Evolutionary conservation across 2,888 invertebrate species (phyloP), one percentile per base, ranked within the genome.

Genomic region (Calliphora vomitoria): DNA sequence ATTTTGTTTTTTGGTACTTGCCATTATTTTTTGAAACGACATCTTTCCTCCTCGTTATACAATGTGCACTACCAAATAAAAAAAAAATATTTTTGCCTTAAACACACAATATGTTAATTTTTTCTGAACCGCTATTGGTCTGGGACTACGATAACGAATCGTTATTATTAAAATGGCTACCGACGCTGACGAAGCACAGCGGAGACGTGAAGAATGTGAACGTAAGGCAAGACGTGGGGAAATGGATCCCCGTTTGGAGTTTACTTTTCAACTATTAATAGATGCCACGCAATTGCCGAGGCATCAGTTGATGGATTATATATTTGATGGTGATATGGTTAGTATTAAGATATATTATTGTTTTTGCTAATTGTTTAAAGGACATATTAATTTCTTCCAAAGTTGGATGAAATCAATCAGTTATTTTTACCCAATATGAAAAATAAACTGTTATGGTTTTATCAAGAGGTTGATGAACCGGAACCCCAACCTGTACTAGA

Each of bases 181-280:
- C 86, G 93, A 93, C 90, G 92, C 92, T 89, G 93, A 93, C 85
- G 94, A 94, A 92, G 92, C 93, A 90, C 93, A 96, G 96, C 95
- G 96, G 89, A 95, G 97, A 87, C 95, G 97, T 87, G 97, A 98
- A 96, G 97, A 98, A 97, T 97, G 97, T 96, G 97, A 98, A 94
- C 95, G 97, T 90, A 97, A 97, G 92, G 97, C 97, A 15, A 95
- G 98, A 82, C 95, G 98, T 83, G 98, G 98, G 94, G 98, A 98
- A 93, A 98, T 98, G 97, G 98, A 98, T 94, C 97, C 98, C 91
- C 95, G 98, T 87, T 94, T 98, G 95, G 98, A 98, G 94, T 98
- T 97, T 94, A 96, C 97, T 85, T 98, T 98, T 94, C 98, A 98
- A 92, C 95, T 98, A 72, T 95, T 98, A 89, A 97, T 97, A 92